These are phyloP conservation scores for Callopanchax toddi DNA, from an alignment of 2,113 vertebrate genomes.

Conservation along the genomic window DNA sequence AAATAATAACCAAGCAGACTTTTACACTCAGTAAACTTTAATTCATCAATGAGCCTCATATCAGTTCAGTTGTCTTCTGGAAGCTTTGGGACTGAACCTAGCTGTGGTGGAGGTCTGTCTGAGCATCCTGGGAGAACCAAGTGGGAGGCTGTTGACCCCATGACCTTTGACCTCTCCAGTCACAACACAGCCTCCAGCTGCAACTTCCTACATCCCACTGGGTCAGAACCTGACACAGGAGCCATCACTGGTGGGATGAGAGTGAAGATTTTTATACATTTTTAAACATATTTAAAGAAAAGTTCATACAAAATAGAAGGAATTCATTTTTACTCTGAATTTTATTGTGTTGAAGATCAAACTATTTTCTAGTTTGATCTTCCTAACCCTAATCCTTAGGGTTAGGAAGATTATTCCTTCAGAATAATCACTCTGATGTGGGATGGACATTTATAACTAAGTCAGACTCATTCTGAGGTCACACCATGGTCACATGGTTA, in stretches of 20 bases:
- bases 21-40: too few species aligned
- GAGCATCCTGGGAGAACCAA: constrained; percentile 58
- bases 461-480: neutral
- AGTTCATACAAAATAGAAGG: neutral
- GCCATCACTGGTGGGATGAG: neutral
- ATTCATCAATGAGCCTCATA: neutral
- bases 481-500: neutral
- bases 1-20: too few species aligned
- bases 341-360: too few species aligned
- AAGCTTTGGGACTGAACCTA: neutral
- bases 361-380: too few species aligned
- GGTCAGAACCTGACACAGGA: neutral
- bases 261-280: too few species aligned
- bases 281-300: neutral
- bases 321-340: too few species aligned
- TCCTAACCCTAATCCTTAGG: too few species aligned
- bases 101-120: constrained; percentile 8
- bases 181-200: constrained; percentile 72
- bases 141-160: constrained; percentile 23
- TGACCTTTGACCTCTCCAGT: constrained; percentile 51
- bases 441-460: too few species aligned
- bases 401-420: too few species aligned
- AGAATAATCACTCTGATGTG: too few species aligned
- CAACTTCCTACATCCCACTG: constrained; percentile 55
- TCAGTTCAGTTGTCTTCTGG: neutral